Conservation (phyloP, 2,113 vertebrate genomes). For the Antidorcas marsupialis region DNA sequence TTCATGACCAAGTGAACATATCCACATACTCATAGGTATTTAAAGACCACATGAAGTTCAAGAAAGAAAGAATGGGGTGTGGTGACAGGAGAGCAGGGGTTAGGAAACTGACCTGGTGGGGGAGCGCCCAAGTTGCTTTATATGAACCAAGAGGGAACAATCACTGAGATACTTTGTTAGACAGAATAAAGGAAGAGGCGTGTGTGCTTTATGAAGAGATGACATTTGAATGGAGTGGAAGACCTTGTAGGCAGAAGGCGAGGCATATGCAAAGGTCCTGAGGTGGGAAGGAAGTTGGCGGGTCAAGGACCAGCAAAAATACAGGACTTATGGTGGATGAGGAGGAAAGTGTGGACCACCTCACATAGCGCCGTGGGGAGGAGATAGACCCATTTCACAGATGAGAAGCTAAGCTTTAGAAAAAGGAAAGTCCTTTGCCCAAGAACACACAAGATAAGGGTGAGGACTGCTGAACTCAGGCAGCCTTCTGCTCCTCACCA, state of each 20-base stretch:
- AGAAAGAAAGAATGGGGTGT: background rate
- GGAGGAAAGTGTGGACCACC: background rate
- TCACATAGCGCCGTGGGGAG: background rate
- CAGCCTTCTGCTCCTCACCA: background rate
- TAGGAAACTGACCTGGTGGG: background rate
- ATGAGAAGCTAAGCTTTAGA: background rate
- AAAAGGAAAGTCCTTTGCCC: background rate
- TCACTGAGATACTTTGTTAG: background rate
- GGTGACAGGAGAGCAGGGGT: rapidly evolving
- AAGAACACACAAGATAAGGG: background rate
- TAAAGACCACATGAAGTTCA: background rate
- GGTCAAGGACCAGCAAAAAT: background rate
- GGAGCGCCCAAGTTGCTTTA: background rate
- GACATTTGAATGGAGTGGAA: background rate
- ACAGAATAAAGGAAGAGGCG: background rate
- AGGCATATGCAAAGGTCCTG: background rate
- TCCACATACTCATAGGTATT: background rate
- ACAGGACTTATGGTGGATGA: background rate
- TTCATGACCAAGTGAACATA: background rate
- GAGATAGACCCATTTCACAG: background rate
- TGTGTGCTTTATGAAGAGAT: background rate
- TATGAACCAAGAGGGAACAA: no score
- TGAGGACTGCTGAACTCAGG: background rate
- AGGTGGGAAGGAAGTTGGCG: background rate
- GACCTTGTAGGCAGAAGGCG: background rate